A percentile compares a stretch with the other conserved stretches of the same genome.
Conservation (phyloP, 2,113 vertebrate species). For the Barnardius zonarius region DNA sequence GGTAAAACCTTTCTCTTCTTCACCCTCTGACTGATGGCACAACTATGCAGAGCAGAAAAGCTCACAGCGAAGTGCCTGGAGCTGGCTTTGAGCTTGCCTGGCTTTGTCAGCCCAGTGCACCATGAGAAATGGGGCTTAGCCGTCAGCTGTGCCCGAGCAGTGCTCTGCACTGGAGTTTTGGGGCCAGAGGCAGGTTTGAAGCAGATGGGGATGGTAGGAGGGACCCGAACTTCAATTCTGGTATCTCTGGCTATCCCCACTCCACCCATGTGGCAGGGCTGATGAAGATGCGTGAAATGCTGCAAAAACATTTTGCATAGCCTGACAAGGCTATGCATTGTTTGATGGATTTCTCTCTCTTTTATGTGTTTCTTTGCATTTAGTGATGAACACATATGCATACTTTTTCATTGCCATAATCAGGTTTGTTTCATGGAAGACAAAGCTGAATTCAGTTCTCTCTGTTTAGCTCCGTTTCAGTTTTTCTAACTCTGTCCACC, state of each 20-base stretch:
- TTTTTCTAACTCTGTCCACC: not conserved
- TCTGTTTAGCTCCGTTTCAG: not conserved
- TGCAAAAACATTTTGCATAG: not conserved
- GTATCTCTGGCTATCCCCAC: too few relatives aligned
- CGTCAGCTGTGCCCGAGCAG: rapidly evolving
- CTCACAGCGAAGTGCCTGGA: not conserved
- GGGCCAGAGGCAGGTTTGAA: rapidly evolving
- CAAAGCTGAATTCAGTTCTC: not conserved
- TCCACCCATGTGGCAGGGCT: not conserved
- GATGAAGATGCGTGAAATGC: not conserved
- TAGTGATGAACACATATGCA: not conserved
- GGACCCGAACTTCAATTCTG: not conserved
- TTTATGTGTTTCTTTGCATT: not conserved
- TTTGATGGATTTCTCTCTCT: not conserved
- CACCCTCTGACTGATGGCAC: not conserved
- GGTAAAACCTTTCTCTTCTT: not conserved
- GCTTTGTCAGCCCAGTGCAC: not conserved
- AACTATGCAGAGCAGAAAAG: not conserved
- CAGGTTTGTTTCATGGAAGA: not conserved
- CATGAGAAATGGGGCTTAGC: not conserved
- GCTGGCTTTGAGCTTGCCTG: not conserved
- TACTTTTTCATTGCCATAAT: not conserved
- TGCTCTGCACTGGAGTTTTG: not conserved
- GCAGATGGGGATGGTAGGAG: not conserved
- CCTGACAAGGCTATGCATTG: not conserved